phyloP scores from a whole-genome alignment of 1,140 invertebrate species.

The Eumeta japonica region DNA sequence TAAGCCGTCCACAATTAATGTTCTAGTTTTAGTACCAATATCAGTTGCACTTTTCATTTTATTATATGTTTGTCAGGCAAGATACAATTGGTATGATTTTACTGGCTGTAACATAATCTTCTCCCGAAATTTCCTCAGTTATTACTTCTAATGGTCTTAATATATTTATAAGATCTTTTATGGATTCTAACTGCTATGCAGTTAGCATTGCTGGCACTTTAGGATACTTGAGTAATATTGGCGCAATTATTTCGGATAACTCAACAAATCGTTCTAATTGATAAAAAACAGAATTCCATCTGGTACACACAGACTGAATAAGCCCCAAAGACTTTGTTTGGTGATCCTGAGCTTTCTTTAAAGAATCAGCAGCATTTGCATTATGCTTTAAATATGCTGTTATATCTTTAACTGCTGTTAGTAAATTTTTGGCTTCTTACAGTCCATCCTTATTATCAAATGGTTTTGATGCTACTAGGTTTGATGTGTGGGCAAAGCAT shows the following conservation, averaged over 20 bases:
- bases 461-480: conserved; percentile 21
- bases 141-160: conserved; percentile 19
- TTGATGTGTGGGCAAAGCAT: conserved; percentile 27
- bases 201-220: conserved; percentile 17
- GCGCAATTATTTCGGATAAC: conserved; percentile 18
- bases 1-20: too few relatives aligned
- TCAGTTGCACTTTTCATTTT: too few relatives aligned
- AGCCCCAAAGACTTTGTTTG: conserved; percentile 16
- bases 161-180: conserved; percentile 23
- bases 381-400: conserved; percentile 20
- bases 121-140: conserved; percentile 22
- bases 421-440: conserved; percentile 16
- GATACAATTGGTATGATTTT: too few relatives aligned
- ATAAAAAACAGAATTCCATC: conserved; percentile 24
- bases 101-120: conserved; percentile 27
- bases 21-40: too few relatives aligned
- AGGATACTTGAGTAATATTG: conserved; percentile 19
- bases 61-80: too few relatives aligned
- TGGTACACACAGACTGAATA: conserved; percentile 17
- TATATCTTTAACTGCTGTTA: conserved; percentile 19
- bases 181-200: conserved; percentile 15
- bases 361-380: conserved; percentile 18
- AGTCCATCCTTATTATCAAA: conserved; percentile 17
- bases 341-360: conserved; percentile 17
- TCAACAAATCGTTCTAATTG: conserved; percentile 27